These are phyloP conservation scores for Hetaerina americana DNA, from an alignment of 1,140 invertebrate species.

Conservation along the genomic window DNA sequence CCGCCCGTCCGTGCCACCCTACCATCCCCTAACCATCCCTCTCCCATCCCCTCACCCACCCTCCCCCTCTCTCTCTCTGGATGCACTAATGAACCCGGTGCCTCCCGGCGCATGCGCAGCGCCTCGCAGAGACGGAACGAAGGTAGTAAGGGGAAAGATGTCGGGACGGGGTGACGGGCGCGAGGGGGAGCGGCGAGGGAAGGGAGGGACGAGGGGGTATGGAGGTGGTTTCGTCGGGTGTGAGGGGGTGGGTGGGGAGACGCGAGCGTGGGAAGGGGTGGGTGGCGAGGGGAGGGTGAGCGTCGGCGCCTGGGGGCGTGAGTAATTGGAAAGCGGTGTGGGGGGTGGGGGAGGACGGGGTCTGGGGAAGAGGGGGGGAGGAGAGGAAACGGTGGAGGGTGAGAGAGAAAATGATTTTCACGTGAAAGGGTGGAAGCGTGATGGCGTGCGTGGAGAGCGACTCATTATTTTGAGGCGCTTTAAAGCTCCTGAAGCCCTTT, in stretches of 20 bases:
- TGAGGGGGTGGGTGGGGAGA: not conserved
- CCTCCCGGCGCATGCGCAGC: not conserved
- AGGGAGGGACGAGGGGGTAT: not conserved
- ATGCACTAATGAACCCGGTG: not conserved
- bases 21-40: too few species aligned
- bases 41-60: too few species aligned
- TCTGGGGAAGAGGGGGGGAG: not conserved
- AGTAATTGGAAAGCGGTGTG: not conserved
- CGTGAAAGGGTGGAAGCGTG: not conserved
- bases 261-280: not conserved
- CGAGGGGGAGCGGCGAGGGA: too few species aligned
- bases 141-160: too few species aligned
- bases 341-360: not conserved
- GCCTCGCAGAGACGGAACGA: too few species aligned
- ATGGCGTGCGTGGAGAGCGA: not conserved
- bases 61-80: not conserved
- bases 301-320: not conserved
- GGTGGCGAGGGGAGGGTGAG: not conserved
- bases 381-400: not conserved
- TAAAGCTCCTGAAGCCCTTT: not conserved
- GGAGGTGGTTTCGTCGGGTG: not conserved
- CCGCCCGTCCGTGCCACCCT: too few species aligned
- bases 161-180: too few species aligned
- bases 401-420: not conserved
- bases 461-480: not conserved